These are phyloP conservation scores for Antedon mediterranea DNA, from an alignment of 53 echinoderm and acorn worm species.

Conservation along the genomic window DNA sequence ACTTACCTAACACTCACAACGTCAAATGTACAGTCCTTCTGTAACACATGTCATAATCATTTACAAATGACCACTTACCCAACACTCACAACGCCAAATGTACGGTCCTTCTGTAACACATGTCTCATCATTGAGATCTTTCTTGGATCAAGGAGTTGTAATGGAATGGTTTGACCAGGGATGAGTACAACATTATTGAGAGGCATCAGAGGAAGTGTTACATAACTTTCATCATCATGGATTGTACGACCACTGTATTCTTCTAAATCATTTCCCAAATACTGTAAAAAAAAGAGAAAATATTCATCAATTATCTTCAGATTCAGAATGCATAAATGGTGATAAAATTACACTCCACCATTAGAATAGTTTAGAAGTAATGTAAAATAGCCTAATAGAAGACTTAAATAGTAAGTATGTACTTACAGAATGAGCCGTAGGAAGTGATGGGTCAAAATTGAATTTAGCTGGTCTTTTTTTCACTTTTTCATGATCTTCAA, in stretches of 20 bases:
- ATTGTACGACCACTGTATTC: conserved; percentile 97
- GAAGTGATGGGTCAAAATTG: conserved; percentile 87
- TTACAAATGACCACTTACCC: conserved; percentile 29
- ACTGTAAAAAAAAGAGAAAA: conserved; percentile 20
- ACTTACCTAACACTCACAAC: no score
- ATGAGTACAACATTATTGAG: conserved; percentile 68
- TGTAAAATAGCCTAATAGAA: no score
- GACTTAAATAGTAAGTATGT: no score
- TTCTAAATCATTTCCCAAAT: conserved; percentile 79
- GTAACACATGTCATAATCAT: no score
- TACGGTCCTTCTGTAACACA: conserved; percentile 74
- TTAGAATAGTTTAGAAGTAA: no score
- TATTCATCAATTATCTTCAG: no score
- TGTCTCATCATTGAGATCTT: conserved; percentile 82
- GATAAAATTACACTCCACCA: no score
- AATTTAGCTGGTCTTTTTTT: conserved; percentile 65
- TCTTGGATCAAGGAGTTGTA: conserved; percentile 83
- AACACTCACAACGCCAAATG: conserved; percentile 86
- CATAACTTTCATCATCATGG: conserved; percentile 72
- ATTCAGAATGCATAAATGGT: no score
- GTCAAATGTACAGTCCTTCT: no score
- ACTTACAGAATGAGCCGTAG: conserved; percentile 94
- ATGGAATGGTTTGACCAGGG: conserved; percentile 83
- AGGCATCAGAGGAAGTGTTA: conserved; percentile 65
- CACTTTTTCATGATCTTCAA: conserved; percentile 55